phyloP scores from a whole-genome alignment of 2,888 invertebrate genomes.

The Andrena marginata region DNA sequence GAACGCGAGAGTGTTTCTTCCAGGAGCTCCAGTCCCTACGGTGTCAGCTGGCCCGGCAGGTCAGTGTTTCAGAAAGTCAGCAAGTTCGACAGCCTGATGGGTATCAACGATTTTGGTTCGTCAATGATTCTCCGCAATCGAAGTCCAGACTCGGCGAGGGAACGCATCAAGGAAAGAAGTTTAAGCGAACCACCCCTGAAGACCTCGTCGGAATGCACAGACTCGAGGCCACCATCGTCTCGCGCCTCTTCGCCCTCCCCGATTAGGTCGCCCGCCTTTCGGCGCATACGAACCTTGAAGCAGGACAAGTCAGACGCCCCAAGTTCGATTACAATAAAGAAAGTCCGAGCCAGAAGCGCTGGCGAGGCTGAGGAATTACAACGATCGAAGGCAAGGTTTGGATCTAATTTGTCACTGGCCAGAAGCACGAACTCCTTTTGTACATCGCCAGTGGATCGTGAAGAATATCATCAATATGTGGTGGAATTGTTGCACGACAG shows the following conservation, averaged over 20 bases:
- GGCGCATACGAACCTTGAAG: constrained; percentile 87
- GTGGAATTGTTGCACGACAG: constrained; percentile 89
- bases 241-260: constrained; percentile 87
- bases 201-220: constrained; percentile 77
- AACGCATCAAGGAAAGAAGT: constrained; percentile 86
- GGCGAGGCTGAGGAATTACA: constrained; percentile 87
- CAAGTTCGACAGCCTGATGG: constrained; percentile 81
- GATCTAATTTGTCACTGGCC: constrained; percentile 79
- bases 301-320: constrained; percentile 76
- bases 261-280: constrained; percentile 89
- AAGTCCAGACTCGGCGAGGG: constrained; percentile 82
- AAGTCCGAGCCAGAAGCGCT: constrained; percentile 88
- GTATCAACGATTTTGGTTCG: constrained; percentile 82
- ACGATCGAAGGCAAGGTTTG: constrained; percentile 52
- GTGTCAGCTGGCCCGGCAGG: constrained; percentile 88
- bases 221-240: constrained; percentile 62
- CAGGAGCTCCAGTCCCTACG: constrained; percentile 87
- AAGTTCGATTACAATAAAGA: constrained; percentile 78
- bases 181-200: constrained; percentile 89
- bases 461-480: constrained; percentile 90
- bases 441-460: constrained; percentile 85
- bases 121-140: constrained; percentile 77
- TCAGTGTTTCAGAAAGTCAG: constrained; percentile 78
- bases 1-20: constrained; percentile 87
- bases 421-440: constrained; percentile 86